Evolutionary conservation across 2,797 vertebrate genomes (phyloP).

Genomic region (Lithobates sylvaticus): DNA sequence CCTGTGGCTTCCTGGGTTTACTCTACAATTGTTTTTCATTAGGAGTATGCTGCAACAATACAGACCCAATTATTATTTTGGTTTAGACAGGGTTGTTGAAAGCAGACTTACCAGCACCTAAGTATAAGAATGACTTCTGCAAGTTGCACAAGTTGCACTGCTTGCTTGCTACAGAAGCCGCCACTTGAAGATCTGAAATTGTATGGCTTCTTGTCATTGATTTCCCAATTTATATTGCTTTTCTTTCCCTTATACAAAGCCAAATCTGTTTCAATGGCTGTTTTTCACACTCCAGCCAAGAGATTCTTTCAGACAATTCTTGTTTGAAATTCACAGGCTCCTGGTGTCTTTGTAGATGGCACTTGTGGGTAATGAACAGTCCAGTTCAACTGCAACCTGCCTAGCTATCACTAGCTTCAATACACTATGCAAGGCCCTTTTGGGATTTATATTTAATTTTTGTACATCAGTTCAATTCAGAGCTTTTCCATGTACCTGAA

Average conservation of each 20-base stretch:
- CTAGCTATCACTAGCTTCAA: background rate
- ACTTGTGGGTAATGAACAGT: background rate
- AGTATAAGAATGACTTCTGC: background rate
- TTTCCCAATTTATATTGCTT: background rate
- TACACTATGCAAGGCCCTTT: background rate
- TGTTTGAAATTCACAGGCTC: background rate
- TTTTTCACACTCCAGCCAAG: background rate
- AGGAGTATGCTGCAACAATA: background rate
- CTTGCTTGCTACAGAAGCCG: background rate
- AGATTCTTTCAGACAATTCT: background rate
- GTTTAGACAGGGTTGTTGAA: background rate
- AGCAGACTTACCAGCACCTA: background rate
- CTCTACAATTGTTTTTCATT: background rate
- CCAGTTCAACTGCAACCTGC: background rate
- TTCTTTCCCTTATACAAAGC: background rate
- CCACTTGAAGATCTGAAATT: background rate
- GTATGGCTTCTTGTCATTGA: background rate
- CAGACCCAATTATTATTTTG: background rate
- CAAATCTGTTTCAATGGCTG: background rate
- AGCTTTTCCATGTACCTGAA: background rate
- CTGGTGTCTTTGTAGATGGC: background rate
- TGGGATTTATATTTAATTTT: background rate
- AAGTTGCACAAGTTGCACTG: background rate
- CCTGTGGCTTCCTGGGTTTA: background rate
- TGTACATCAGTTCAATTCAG: background rate